Evolutionary conservation across 2,797 vertebrate genomes (phyloP), one percentile per base, ranked within the genome.

Genomic region (Tinamus major): DNA sequence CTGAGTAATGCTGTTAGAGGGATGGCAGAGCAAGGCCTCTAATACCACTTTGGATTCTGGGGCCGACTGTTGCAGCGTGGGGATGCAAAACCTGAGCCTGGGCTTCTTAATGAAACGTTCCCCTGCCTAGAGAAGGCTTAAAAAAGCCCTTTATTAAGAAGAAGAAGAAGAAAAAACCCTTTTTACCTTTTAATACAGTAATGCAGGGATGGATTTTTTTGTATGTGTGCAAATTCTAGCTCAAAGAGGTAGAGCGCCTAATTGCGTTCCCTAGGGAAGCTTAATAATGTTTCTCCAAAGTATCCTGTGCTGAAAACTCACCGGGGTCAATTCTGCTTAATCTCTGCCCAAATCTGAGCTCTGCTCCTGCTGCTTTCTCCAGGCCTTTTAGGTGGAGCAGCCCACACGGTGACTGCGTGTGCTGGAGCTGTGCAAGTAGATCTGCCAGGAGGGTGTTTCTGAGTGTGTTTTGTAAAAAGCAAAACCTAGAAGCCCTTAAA

Each of bases 251-350:
- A 87, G 89, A 84, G 87, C 63, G 72, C 85, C 74, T 90, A 85
- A 94, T 94, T 95, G 39, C 56, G 10, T 93, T 94, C 49, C 63
- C 55, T 67, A 72, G 63, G 90, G 69, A 93, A 68, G 46, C 51
- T 94, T 93, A 94, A 92, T 93, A 79, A 86, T 88, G 42, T 94
- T 96, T 96, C 75, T 70, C 67, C 48, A 59, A 92, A 93, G 79
- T 72, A 89, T 92, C 67, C 84, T 18, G 31, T 61, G 0, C 0
- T 79, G 61, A 86, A 70, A 88, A 91, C 86, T 92, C 88, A 74
- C 74, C 3, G 0, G 79, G 78, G 55, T 61, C 56, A 86, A 70
- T 86, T 93, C 61, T 58, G 24, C 84, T 89, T 79, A 59, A 92
- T 95, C 92, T 91, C 82, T 92, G 31, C 35, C 1, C 6, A 75